Percentiles rank a stretch among this genome's conserved stretches.
Conservation (phyloP, 2,888 invertebrate species). For the Odontocolon sp. region DNA sequence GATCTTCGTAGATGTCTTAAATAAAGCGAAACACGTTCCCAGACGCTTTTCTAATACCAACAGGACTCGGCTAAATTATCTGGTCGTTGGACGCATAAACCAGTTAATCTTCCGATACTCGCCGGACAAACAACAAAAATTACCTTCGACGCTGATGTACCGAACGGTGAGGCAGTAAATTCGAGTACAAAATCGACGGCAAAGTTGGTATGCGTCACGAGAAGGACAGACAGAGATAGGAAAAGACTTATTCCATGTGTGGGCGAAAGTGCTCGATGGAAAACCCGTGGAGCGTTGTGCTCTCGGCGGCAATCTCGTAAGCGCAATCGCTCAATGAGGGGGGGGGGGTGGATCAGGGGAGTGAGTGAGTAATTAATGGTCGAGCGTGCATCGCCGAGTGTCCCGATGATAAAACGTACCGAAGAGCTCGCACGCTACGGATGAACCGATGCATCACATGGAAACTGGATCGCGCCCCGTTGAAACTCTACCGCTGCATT, state of each 20-base stretch:
- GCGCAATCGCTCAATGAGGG: slow-evolving; percentile 60
- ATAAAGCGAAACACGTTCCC: slow-evolving; percentile 44
- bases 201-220: slow-evolving; percentile 6
- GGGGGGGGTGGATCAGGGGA: background rate
- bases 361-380: slow-evolving; percentile 60
- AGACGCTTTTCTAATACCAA: slow-evolving; percentile 45
- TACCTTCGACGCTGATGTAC: slow-evolving; percentile 3
- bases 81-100: slow-evolving; percentile 47
- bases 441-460: slow-evolving; percentile 50
- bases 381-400: slow-evolving; percentile 55
- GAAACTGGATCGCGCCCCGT: slow-evolving; percentile 36
- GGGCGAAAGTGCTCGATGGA: slow-evolving; percentile 29
- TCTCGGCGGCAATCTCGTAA: slow-evolving; percentile 55
- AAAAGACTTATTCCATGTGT: slow-evolving; percentile 42
- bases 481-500: slow-evolving; percentile 35
- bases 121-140: slow-evolving; percentile 33
- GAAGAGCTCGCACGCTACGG: slow-evolving; percentile 44
- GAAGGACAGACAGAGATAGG: slow-evolving; percentile 31
- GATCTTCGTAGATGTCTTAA: slow-evolving; percentile 30
- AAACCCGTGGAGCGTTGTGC: slow-evolving; percentile 21
- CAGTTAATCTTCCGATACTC: slow-evolving; percentile 54
- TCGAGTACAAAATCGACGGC: slow-evolving; percentile 21
- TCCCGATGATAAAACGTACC: slow-evolving; percentile 59
- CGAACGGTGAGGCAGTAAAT: slow-evolving; percentile 24
- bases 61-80: slow-evolving; percentile 32